Evolutionary conservation across 2,797 vertebrate species (phyloP), one percentile per base, ranked within the genome.

Genomic region (Sphaeramia orbicularis): DNA sequence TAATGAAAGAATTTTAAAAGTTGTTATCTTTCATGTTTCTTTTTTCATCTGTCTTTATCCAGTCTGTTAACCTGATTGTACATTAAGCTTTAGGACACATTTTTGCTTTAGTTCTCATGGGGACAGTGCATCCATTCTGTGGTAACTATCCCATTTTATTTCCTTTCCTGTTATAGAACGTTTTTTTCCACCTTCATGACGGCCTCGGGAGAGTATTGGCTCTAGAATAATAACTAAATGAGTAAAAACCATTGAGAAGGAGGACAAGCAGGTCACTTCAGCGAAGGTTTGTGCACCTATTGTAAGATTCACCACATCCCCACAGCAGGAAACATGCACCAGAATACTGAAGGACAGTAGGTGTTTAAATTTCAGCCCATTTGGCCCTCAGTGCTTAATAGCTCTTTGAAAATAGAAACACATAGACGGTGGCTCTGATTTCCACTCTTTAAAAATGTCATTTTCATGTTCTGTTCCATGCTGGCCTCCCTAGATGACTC

Each of bases 381-480:
- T 62, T 48, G 55, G 43, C 41, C 42, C 35, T 74, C 36, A 3
- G 3, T 37, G 45, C 54, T 43, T 64, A 59, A 80, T 61, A 45
- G 65, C 16, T 60, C 21, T 76, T 74, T 78, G 43, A 78, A 81
- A 68, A 83, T 71, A 85, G 74, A 78, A 85, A 78, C 65, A 71
- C 61, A 74, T 43, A 51, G 59, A 74, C 27, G 14, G 55, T 2
- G 3, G n/a, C 41, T 47, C 58, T 75, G 72, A 78, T 74, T 73
- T 62, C 53, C 38, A 53, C 40, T 44, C 53, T 74, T 67, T 68
- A 58, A 52, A 78, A 84, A 86, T 76, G 65, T 36, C 19, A 65
- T 80, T 87, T 80, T 74, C 77, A 48, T 56, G 51, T 56, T 78
- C 64, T 61, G 59, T 36, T 74, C 73, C 52, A 66, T 71, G 57